A percentile compares a stretch with the other conserved stretches of the same genome.
Conservation (phyloP, 2,888 invertebrate species). For the Cyrtodaria siliqua region DNA sequence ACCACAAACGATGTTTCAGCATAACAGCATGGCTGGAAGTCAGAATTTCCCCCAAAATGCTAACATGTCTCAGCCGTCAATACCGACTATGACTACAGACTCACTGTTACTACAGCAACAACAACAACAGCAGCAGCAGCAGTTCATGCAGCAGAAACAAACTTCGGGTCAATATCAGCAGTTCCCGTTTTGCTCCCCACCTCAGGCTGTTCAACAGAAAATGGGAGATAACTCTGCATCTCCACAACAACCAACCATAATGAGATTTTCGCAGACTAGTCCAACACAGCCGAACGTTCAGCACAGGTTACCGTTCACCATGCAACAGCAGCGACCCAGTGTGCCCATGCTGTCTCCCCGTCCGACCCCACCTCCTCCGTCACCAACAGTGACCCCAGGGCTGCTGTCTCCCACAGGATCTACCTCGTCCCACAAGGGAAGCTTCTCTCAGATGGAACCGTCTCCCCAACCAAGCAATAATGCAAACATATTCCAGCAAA, state of each 20-base stretch:
- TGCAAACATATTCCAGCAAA: conserved; percentile 17
- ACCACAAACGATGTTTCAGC: conserved; percentile 42
- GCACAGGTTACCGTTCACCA: conserved; percentile 54
- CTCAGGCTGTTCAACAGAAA: conserved; percentile 26
- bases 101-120: conserved; percentile 49
- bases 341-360: conserved; percentile 75
- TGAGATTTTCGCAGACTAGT: conserved; percentile 75
- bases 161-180: conserved; percentile 51
- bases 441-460: conserved; percentile 41
- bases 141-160: conserved; percentile 32
- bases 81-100: conserved; percentile 36
- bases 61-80: conserved; percentile 26
- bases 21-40: conserved; percentile 16
- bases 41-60: conserved; percentile 33
- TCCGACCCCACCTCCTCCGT: conserved; percentile 71
- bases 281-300: conserved; percentile 63
- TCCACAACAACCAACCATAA: conserved; percentile 56
- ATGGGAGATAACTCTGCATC: conserved; percentile 29
- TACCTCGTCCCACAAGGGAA: conserved; percentile 73
- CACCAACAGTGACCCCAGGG: conserved; percentile 59
- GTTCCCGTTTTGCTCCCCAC: conserved; percentile 23
- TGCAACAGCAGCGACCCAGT: conserved; percentile 64
- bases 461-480: conserved; percentile 53
- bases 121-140: conserved; percentile 47
- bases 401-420: conserved; percentile 66